Base-by-base conservation (phyloP, 2,113 vertebrate species). In the Oryzias curvinotus region DNA sequence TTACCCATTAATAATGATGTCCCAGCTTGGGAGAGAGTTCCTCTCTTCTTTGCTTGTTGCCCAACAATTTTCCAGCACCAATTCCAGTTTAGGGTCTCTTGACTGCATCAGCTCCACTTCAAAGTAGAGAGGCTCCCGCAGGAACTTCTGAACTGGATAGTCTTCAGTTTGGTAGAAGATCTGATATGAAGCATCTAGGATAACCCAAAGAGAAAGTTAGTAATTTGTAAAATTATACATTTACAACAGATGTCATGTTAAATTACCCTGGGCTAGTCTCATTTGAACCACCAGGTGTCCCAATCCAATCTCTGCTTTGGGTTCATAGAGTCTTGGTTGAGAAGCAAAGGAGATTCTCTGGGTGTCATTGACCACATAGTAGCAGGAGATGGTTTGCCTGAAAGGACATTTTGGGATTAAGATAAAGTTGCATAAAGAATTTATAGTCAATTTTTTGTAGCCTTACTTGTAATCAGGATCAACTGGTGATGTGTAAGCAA, bases 21-120 rank as follows among this genome's bases (percentile, higher is more conserved):
- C 89, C 91, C 91, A 92, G 41, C 83, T 85, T 17, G 91, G 90
- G 8, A 83, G 16, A 17, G 82, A 85, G 0, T 44, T 75, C 13
- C 77, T 7, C 10, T 91, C 82, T n/a, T 82, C 59, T 10, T 80
- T 1, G 5, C 5, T 52, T 3, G 85, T 89, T 1, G 89, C 89
- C 90, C 90, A 92, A 45, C 91, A 92, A 69, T 86, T 88, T 0
- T 90, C 84, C 67, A 92, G 26, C 0, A 88, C 60, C 2, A 92
- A 69, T 21, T 83, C 88, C 57, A 91, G 41, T 0, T 81, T 36
- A 3, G 78, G 59, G 50, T 92, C 89, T 5, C 64, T 30, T 1
- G 86, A 85, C 5, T 71, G 30, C 28, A 82, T 57, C 54, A 92
- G 71, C 12, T 12, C 77, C 16, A 91, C 89, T 43, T 92, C 91